A percentile compares a stretch with the other conserved stretches of the same genome.
phyloP scores from a whole-genome alignment of 2,797 vertebrate species.

The Scarus forsteni region DNA sequence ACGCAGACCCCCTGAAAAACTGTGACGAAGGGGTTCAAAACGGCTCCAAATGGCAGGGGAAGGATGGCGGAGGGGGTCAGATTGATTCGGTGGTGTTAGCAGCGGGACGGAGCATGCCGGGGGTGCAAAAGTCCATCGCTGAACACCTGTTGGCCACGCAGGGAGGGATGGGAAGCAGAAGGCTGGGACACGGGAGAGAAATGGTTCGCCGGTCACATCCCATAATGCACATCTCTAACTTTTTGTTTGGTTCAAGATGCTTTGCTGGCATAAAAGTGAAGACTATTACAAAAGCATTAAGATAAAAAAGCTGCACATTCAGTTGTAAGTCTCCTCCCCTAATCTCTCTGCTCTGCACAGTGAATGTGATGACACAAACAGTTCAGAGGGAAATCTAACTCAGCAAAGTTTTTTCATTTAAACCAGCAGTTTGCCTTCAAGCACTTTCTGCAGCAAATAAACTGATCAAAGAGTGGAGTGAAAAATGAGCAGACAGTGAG shows the following conservation, averaged over 20 bases:
- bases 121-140: constrained; percentile 45
- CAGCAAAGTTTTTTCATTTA: constrained; percentile 21
- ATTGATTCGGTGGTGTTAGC: constrained; percentile 62
- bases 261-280: constrained; percentile 17
- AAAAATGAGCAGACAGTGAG: not conserved
- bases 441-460: constrained; percentile 1
- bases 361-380: constrained; percentile 32
- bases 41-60: constrained; percentile 61
- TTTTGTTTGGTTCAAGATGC: constrained; percentile 13
- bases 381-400: constrained; percentile 32
- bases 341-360: constrained; percentile 17
- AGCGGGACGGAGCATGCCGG: constrained; percentile 50
- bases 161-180: constrained; percentile 67
- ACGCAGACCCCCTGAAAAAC: constrained; percentile 50
- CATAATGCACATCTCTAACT: constrained; percentile 10
- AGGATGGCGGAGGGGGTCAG: constrained; percentile 58
- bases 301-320: not conserved
- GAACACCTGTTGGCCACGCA: constrained; percentile 65
- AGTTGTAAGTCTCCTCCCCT: constrained; percentile 5
- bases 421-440: constrained; percentile 5
- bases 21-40: constrained; percentile 40
- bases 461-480: constrained; percentile 4
- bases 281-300: constrained; percentile 17
- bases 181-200: constrained; percentile 53
- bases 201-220: constrained; percentile 46